These are phyloP conservation scores for Antheraea mylitta DNA, from an alignment of 1,140 invertebrate species.

Conservation along the genomic window DNA sequence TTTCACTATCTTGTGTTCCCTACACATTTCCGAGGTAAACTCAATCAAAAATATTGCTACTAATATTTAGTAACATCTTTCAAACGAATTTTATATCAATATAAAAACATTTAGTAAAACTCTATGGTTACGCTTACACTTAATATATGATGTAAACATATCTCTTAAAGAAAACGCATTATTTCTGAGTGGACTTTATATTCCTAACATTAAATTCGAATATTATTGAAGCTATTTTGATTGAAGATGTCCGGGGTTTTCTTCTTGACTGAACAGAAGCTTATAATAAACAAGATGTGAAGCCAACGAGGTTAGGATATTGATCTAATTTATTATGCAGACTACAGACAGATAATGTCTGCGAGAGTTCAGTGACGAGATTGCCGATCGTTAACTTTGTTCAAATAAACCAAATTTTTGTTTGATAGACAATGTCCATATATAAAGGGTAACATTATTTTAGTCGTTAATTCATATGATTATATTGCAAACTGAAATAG, in stretches of 20 bases:
- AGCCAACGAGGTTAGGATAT: constrained; percentile 25
- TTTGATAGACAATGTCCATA: background rate
- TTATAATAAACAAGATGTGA: constrained; percentile 29
- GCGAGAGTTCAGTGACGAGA: constrained; percentile 28
- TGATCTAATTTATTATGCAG: constrained; percentile 37
- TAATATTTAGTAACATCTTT: no score
- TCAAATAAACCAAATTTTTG: background rate
- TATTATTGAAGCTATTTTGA: constrained; percentile 23
- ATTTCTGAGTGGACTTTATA: background rate
- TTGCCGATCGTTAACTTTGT: background rate
- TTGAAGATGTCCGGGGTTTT: constrained; percentile 16
- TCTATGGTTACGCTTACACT: no score
- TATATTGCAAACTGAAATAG: no score
- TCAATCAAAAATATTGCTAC: no score
- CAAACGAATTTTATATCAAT: no score
- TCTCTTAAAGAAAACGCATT: background rate
- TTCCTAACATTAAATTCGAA: background rate
- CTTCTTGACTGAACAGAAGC: constrained; percentile 20
- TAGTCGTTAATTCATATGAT: no score
- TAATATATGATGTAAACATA: background rate
- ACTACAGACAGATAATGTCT: constrained; percentile 17
- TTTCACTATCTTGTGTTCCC: no score
- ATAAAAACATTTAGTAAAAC: no score
- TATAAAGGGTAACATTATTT: background rate
- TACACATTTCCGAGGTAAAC: no score